Base-by-base conservation (phyloP, 2,113 vertebrate species). In the Elaphurus davidianus region DNA sequence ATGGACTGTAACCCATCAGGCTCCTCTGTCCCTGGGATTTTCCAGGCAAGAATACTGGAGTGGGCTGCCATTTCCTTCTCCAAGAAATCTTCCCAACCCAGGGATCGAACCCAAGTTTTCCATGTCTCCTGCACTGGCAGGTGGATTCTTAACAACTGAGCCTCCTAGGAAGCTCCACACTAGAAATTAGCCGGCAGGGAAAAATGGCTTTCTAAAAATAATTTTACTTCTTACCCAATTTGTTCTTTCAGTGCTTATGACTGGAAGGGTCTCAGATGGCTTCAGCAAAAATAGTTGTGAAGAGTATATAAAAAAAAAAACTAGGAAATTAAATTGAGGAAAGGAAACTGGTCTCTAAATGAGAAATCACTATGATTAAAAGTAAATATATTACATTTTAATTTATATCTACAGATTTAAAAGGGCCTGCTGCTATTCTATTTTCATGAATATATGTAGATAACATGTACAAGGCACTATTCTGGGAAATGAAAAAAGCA, bases 401-500 rank as follows among this genome's bases (percentile, higher is more conserved):
- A 89, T 28, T 30, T 81, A 4, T 30, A 86, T 33, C 25, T 94
- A 25, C 19, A 93, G 47, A 87, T 86, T 84, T 54, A 94, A 89
- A 91, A 84, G 15, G 40, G n/a, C 1, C 50, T 84, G 47, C 4
- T 33, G 1, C 28, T 54, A 86, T 87, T 91, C 47, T 60, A 14
- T 60, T 82, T 90, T 87, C 84, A 92, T 5, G 10, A 76, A 76
- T 36, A 88, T 25, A 85, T 17, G 40, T 0, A 14, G 55, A 45
- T 95, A 86, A 33, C 43, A 78, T 12, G 12, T 71, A 86, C 4
- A 79, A 27, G 52, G 23, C 59, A 59, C 23, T 81, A 62, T 84
- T 59, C n/a, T 92, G 33, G 52, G 94, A 89, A 96, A 67, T n/a
- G 43, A 59, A 43, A 79, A 90, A 95, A 89, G 33, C n/a, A 93